phyloP scores from a whole-genome alignment of 2,113 vertebrate genomes.

The Telmatochromis sp. region DNA sequence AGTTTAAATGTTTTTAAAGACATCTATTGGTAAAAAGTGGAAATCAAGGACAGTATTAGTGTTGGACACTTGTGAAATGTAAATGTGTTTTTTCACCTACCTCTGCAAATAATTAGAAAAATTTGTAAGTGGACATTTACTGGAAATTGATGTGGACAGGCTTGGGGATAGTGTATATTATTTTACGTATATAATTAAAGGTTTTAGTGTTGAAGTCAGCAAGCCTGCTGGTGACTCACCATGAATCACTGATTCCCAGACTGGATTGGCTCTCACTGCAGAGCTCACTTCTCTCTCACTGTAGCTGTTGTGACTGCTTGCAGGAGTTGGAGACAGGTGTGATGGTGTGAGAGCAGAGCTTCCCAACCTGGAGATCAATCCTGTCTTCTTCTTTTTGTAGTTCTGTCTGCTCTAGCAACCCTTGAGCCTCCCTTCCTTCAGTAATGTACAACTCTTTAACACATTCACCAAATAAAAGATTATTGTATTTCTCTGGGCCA shows the following conservation, averaged over 20 bases:
- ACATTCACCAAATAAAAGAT: neutral
- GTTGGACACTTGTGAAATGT: neutral
- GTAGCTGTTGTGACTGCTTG: neutral
- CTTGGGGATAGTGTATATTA: neutral
- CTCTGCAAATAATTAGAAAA: neutral
- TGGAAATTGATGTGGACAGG: neutral
- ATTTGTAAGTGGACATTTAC: neutral
- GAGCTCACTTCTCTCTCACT: neutral
- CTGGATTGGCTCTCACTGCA: neutral
- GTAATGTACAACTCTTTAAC: neutral
- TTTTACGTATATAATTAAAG: neutral
- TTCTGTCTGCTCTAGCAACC: neutral
- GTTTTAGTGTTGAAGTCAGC: neutral
- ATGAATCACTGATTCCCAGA: neutral
- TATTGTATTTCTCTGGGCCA: neutral
- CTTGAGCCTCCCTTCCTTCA: neutral
- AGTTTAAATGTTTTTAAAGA: neutral
- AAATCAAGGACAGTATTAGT: neutral
- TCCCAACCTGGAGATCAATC: neutral
- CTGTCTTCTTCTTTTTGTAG: neutral
- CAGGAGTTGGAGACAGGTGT: neutral
- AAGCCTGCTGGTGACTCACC: neutral
- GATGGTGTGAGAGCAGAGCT: neutral
- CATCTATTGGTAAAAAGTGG: neutral
- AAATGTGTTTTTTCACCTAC: neutral